phyloP scores from a whole-genome alignment of 2,888 invertebrate species.

The Bellardia bayeri region DNA sequence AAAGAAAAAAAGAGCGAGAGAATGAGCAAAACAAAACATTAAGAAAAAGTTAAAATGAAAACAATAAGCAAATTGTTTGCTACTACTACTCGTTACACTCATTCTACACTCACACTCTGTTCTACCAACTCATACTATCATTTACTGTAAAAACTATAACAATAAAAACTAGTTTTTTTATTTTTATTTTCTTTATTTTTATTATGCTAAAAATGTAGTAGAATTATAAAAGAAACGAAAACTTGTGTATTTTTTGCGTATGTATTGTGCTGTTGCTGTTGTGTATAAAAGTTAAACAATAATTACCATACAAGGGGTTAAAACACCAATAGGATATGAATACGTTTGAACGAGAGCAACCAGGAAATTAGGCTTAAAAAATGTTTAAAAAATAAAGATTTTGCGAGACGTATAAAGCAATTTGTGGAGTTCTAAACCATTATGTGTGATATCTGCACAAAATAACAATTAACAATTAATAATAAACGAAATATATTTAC shows the following conservation, averaged over 20 bases:
- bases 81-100: not conserved
- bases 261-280: not conserved
- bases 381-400: not conserved
- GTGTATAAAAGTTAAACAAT: slow-evolving; percentile 62
- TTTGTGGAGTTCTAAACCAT: no score
- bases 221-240: slow-evolving; percentile 43
- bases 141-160: slow-evolving; percentile 56
- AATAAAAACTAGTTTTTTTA: slow-evolving; percentile 53
- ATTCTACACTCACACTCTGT: not conserved
- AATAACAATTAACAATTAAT: no score
- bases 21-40: slow-evolving; percentile 27
- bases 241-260: slow-evolving; percentile 30
- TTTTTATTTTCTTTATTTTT: slow-evolving; percentile 9
- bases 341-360: not conserved
- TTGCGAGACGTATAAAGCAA: not conserved
- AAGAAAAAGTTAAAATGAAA: slow-evolving; percentile 40
- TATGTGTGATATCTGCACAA: no score
- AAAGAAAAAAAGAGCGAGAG: no score
- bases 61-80: slow-evolving; percentile 44
- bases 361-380: not conserved
- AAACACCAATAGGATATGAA: slow-evolving; percentile 10
- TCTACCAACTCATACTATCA: not conserved
- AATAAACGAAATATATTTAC: no score
- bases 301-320: slow-evolving; percentile 62
- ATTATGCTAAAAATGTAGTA: slow-evolving; percentile 32